These are phyloP conservation scores for Babyrousa celebensis DNA, from an alignment of 2,797 vertebrate genomes.

Conservation along the genomic window DNA sequence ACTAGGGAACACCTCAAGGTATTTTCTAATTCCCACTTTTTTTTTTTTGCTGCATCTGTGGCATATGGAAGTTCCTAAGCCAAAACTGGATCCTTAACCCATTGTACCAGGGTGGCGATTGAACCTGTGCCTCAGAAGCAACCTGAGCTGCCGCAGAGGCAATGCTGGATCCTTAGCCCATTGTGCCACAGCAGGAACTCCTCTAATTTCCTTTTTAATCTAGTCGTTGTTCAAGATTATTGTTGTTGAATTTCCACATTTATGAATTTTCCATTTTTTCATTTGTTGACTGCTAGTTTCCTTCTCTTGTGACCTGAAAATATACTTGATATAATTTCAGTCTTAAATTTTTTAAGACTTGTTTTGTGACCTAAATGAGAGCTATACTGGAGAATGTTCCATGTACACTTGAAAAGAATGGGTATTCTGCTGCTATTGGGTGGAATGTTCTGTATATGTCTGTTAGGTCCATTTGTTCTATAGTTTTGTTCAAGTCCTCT, in stretches of 20 bases:
- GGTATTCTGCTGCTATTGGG: neutral
- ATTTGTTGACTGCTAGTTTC: neutral
- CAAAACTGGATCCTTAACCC: too few relatives aligned
- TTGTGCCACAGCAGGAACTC: too few relatives aligned
- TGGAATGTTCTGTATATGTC: neutral
- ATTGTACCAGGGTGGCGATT: too few relatives aligned
- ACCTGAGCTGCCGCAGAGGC: too few relatives aligned
- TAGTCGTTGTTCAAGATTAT: neutral
- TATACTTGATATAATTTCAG: neutral
- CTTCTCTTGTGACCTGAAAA: neutral
- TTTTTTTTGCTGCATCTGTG: too few relatives aligned
- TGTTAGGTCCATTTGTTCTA: neutral
- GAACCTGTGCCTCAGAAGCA: too few relatives aligned
- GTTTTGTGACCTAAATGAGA: neutral
- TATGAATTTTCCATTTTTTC: neutral
- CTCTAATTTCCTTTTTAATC: neutral
- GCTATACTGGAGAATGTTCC: neutral
- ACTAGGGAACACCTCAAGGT: too few relatives aligned
- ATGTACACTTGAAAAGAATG: neutral
- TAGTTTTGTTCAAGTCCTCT: neutral
- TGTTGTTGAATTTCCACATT: neutral
- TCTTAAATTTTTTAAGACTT: neutral
- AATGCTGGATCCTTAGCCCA: too few relatives aligned
- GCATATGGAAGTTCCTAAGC: too few relatives aligned
- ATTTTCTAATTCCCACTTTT: too few relatives aligned